Percentiles rank a stretch among this genome's conserved stretches.
These are phyloP conservation scores for Coenonympha glycerion DNA, from an alignment of 2,888 invertebrate genomes.

Conservation along the genomic window DNA sequence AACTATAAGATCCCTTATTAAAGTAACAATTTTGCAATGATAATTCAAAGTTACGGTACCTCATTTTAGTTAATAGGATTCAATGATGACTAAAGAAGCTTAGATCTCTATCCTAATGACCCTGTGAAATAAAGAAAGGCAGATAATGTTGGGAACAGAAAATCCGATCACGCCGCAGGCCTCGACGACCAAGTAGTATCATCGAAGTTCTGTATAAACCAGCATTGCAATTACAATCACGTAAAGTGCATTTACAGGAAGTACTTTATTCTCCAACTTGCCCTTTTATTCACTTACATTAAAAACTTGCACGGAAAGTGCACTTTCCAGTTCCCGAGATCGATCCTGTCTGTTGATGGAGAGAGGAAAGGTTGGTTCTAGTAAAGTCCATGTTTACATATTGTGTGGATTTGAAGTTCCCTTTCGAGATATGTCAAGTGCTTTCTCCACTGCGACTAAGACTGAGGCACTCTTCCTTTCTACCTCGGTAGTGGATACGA, in stretches of 20 bases:
- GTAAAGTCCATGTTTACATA: constrained; percentile 25
- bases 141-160: constrained; percentile 60
- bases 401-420: constrained; percentile 63
- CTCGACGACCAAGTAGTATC: constrained; percentile 37
- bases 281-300: constrained; percentile 31
- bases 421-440: constrained; percentile 66
- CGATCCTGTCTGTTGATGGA: constrained; percentile 49
- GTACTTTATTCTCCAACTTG: constrained; percentile 22
- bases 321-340: constrained; percentile 51
- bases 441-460: constrained; percentile 67
- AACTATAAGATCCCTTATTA: too few species aligned
- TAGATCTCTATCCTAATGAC: constrained; percentile 35
- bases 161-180: constrained; percentile 61
- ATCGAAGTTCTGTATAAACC: constrained; percentile 38
- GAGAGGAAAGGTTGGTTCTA: constrained; percentile 50
- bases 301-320: constrained; percentile 65
- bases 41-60: constrained; percentile 49
- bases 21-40: constrained; percentile 66
- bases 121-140: constrained; percentile 65
- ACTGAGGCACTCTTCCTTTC: constrained; percentile 73
- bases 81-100: not conserved
- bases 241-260: constrained; percentile 27
- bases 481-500: constrained; percentile 30
- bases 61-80: not conserved
- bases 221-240: constrained; percentile 39